Evolutionary conservation across 1,140 invertebrate genomes (phyloP).

Genomic region (Hylyphantes graminicola): DNA sequence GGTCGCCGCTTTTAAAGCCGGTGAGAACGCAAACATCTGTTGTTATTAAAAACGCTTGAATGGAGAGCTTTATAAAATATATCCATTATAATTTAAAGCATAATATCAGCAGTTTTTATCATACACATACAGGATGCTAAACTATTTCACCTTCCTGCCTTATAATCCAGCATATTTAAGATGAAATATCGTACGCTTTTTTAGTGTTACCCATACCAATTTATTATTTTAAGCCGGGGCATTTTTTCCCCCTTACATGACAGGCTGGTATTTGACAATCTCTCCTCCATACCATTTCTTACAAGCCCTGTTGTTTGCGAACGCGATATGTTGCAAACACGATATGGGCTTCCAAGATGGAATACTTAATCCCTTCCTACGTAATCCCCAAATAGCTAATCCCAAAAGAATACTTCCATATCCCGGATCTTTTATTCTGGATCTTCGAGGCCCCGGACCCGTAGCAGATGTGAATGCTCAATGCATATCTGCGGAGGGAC

Average conservation of each 20-base stretch:
- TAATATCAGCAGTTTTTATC: too few species aligned
- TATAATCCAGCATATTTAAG: too few species aligned
- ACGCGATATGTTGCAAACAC: slow-evolving; percentile 13
- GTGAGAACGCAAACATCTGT: too few species aligned
- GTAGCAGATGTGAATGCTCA: slow-evolving; percentile 7
- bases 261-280: not conserved
- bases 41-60: too few species aligned
- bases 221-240: too few species aligned
- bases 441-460: not conserved
- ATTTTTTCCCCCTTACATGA: not conserved
- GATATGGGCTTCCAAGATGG: not conserved
- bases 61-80: too few species aligned
- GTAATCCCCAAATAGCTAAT: slow-evolving; percentile 39
- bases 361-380: slow-evolving; percentile 3
- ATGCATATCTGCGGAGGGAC: not conserved
- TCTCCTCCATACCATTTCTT: not conserved
- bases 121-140: too few species aligned
- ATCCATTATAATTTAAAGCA: too few species aligned
- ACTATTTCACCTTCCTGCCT: too few species aligned
- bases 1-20: too few species aligned
- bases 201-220: too few species aligned
- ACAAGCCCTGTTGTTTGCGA: not conserved
- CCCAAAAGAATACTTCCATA: slow-evolving; percentile 1
- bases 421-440: not conserved
- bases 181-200: too few species aligned